phyloP scores from a whole-genome alignment of 2,888 invertebrate species.

The Himalopsyche anomala region DNA sequence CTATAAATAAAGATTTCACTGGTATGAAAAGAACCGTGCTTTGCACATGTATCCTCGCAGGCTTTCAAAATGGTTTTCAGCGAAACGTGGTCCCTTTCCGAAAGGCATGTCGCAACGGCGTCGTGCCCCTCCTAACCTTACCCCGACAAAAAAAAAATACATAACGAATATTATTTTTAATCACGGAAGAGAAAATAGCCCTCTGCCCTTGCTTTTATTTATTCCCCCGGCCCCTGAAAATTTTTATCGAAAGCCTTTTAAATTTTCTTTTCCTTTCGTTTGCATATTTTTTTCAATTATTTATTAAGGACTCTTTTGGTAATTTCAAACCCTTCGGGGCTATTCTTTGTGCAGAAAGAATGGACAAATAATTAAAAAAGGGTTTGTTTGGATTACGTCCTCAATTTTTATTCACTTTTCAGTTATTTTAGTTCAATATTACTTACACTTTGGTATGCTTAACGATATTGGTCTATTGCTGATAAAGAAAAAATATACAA shows the following conservation, averaged over 20 bases:
- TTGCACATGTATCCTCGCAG: slow-evolving; percentile 42
- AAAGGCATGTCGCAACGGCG: slow-evolving; percentile 14
- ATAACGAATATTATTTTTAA: slow-evolving; percentile 55
- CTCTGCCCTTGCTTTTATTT: slow-evolving; percentile 47
- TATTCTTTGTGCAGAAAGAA: slow-evolving; percentile 48
- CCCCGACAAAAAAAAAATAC: slow-evolving; percentile 27
- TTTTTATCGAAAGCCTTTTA: slow-evolving; percentile 47
- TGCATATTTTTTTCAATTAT: slow-evolving; percentile 52
- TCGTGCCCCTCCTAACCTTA: slow-evolving; percentile 36
- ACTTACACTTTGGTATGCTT: too few species aligned
- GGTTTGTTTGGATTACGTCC: slow-evolving; percentile 42
- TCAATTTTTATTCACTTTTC: not conserved
- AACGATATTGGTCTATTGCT: too few species aligned
- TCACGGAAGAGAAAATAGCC: slow-evolving; percentile 56
- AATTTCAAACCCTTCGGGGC: slow-evolving; percentile 41
- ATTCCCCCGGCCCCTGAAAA: slow-evolving; percentile 36
- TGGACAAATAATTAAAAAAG: slow-evolving; percentile 49
- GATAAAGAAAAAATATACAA: too few species aligned
- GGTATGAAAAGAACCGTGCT: not conserved
- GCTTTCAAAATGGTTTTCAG: slow-evolving; percentile 32
- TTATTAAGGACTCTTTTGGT: slow-evolving; percentile 42
- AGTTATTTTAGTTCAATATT: too few species aligned
- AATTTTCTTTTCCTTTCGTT: slow-evolving; percentile 52
- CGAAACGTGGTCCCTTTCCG: not conserved
- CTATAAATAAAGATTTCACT: too few species aligned